Evolutionary conservation across 2,113 vertebrate genomes (phyloP), one percentile per base, ranked within the genome.

Genomic region (Pseudorhombus dupliciocellatus): DNA sequence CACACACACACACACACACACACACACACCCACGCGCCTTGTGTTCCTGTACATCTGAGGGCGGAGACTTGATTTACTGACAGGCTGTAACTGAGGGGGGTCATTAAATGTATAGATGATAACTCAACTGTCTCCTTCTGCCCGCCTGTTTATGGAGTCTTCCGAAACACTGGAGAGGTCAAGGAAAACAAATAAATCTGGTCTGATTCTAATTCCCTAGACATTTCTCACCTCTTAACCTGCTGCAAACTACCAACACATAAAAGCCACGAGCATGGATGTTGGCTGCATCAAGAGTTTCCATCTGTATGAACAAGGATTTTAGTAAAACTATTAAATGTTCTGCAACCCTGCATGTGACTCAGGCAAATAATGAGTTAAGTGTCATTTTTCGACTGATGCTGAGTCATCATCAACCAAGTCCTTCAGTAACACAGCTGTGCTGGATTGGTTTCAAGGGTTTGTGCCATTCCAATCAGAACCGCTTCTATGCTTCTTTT

Each of bases 381-480:
- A 34, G 12, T 3, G 10, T 11, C 34, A 37, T 2, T 12, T 37
- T 37, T 37, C 11, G 10, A 12, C 34, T 37, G 34, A 37, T 37
- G 12, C 34, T 37, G 34, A 37, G 4, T 3, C 12, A 37, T 37
- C 34, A 37, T 37, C 9, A 10, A 10, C 34, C 4, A 40, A 66
- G 42, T 11, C 25, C 8, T 58, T 52, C 37, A 34, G 31, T 57
- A 76, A 63, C 64, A 60, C 59, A 24, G 25, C 25, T 58, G 63
- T 20, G n/a, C n/a, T 69, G 56, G 66, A 74, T 53, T 57, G 0
- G 9, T 58, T 64, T 71, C 1, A 51, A 67, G 42, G 16, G 44
- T 60, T 53, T 55, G 25, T 70, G 52, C 63, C 63, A 59, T 24
- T 57, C 14, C 63, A 4, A n/a, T n/a, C n/a, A n/a, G n/a, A n/a